Percentiles rank a stretch among this genome's conserved stretches.
Evolutionary conservation across 2,888 invertebrate genomes (phyloP).

Genomic region (Drosophila subquinaria): DNA sequence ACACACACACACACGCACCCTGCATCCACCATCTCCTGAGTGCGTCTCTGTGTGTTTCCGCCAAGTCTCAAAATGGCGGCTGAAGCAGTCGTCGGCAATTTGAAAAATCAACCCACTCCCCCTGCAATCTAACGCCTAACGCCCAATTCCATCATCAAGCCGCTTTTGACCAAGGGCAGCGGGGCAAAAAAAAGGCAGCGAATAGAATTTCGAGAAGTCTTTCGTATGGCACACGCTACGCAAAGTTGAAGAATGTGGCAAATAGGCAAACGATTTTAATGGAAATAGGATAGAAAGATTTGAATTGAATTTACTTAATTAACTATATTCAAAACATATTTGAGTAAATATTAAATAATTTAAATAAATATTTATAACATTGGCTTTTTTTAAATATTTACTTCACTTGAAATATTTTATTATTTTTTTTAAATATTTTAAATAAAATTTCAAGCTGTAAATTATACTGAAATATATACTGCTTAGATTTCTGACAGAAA

Average conservation of each 20-base stretch:
- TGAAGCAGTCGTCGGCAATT: slow-evolving; percentile 61
- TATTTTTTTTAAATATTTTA: too few relatives aligned
- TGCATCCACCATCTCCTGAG: slow-evolving; percentile 7
- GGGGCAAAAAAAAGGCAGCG: slow-evolving; percentile 57
- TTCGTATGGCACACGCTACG: slow-evolving; percentile 37
- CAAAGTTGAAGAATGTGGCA: slow-evolving; percentile 1
- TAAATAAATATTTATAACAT: not conserved
- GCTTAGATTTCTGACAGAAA: too few relatives aligned
- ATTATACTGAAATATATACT: too few relatives aligned
- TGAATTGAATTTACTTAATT: not conserved
- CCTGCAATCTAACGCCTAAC: not conserved
- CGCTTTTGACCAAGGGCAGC: slow-evolving; percentile 46
- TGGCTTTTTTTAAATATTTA: not conserved
- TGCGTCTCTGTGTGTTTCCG: slow-evolving; percentile 55
- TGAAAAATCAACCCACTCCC: slow-evolving; percentile 66
- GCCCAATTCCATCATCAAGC: slow-evolving; percentile 32
- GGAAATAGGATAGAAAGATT: not conserved
- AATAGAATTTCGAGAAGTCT: slow-evolving; percentile 70
- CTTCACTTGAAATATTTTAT: too few relatives aligned
- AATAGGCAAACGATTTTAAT: not conserved
- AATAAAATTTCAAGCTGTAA: too few relatives aligned
- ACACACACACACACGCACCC: slow-evolving; percentile 11
- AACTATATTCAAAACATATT: not conserved
- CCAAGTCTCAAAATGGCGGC: slow-evolving; percentile 81
- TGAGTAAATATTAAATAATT: too few relatives aligned